Percentiles rank a stretch among this genome's conserved stretches.
phyloP scores from a whole-genome alignment of 2,113 vertebrate species.

The Corythaeola cristata region DNA sequence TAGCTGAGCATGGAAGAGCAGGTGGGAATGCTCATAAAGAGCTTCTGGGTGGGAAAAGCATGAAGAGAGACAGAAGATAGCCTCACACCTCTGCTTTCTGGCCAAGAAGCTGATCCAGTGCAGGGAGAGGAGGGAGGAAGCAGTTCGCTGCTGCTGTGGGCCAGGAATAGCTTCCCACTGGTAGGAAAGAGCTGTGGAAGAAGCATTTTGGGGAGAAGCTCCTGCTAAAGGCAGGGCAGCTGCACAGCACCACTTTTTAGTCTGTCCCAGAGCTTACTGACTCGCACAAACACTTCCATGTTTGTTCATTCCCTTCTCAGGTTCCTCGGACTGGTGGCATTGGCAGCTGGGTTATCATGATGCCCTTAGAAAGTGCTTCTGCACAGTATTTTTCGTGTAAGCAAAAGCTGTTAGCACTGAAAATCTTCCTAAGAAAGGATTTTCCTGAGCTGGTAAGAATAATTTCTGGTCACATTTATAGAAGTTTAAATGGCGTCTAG shows the following conservation, averaged over 20 bases:
- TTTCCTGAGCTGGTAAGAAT: constrained; percentile 12
- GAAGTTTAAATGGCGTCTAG: background rate
- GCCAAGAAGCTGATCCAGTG: background rate
- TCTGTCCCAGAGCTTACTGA: background rate
- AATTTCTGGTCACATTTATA: constrained; percentile 3
- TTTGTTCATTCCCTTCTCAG: background rate
- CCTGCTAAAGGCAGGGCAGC: background rate
- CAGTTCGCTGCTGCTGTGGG: background rate
- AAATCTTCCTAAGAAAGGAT: constrained; percentile 11
- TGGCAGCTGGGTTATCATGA: background rate
- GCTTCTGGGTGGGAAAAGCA: background rate
- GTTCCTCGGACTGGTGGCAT: background rate
- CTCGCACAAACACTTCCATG: background rate
- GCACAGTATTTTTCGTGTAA: background rate
- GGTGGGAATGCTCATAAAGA: background rate
- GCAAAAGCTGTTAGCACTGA: background rate
- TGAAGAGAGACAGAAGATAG: background rate
- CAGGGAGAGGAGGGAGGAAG: background rate
- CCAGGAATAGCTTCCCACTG: background rate
- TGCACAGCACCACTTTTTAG: background rate
- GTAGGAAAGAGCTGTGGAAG: background rate
- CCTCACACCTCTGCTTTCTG: background rate
- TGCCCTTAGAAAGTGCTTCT: background rate
- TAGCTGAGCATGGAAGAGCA: background rate
- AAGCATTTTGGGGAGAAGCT: background rate